These are phyloP conservation scores for Drosophila aff. DNA, from an alignment of 1,140 invertebrate genomes.

Conservation along the genomic window DNA sequence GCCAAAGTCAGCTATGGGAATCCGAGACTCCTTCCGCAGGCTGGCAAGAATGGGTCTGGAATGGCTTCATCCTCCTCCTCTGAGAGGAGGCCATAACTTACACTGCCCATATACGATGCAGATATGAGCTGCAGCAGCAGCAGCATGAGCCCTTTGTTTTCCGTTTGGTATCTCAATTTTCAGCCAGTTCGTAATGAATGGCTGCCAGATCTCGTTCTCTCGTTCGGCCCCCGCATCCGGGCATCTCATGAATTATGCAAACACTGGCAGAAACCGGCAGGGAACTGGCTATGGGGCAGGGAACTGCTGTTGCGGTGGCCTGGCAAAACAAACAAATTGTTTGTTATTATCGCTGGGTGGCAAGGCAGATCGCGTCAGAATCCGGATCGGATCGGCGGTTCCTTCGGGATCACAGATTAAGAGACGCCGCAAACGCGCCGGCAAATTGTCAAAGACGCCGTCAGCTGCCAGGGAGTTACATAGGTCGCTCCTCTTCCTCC, in stretches of 20 bases:
- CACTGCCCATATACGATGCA: slow-evolving; percentile 48
- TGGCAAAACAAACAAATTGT: slow-evolving; percentile 56
- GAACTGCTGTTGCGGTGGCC: slow-evolving; percentile 11
- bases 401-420: slow-evolving; percentile 30
- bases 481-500: slow-evolving; percentile 16
- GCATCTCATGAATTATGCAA: slow-evolving; percentile 41
- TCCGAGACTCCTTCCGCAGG: slow-evolving; percentile 20
- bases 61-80: neutral
- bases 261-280: slow-evolving; percentile 11
- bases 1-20: slow-evolving; percentile 31
- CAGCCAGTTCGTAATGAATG: slow-evolving; percentile 34
- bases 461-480: slow-evolving; percentile 50
- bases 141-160: slow-evolving; percentile 37
- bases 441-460: slow-evolving; percentile 56
- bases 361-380: slow-evolving; percentile 39
- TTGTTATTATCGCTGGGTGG: slow-evolving; percentile 58
- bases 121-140: slow-evolving; percentile 26
- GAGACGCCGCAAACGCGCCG: slow-evolving; percentile 27
- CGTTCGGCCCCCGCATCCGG: slow-evolving; percentile 31
- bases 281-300: slow-evolving; percentile 8
- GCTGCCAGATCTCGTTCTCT: slow-evolving; percentile 43
- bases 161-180: slow-evolving; percentile 51
- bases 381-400: slow-evolving; percentile 20
- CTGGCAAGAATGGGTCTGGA: slow-evolving; percentile 4
- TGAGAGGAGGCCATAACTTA: slow-evolving; percentile 39